These are phyloP conservation scores for Idaea biselata DNA, from an alignment of 2,888 invertebrate genomes.

Conservation along the genomic window DNA sequence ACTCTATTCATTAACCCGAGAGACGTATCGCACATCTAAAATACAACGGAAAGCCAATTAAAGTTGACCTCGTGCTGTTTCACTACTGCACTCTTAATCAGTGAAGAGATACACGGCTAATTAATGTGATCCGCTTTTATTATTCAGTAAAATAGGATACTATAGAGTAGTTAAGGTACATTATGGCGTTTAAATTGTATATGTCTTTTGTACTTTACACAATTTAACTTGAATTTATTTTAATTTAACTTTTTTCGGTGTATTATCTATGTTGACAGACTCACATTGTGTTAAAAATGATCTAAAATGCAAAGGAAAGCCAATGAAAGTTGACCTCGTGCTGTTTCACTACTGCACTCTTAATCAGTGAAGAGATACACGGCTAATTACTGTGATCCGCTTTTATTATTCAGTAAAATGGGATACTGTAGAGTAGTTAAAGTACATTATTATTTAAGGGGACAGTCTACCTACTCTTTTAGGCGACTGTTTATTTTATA, in stretches of 20 bases:
- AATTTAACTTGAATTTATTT: conserved; percentile 6
- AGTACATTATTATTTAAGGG: neutral
- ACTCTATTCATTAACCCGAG: conserved; percentile 67
- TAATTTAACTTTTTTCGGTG: neutral
- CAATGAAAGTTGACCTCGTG: conserved; percentile 75
- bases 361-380: conserved; percentile 74
- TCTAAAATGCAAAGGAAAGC: conserved; percentile 68
- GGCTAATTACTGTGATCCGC: conserved; percentile 74
- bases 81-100: conserved; percentile 77
- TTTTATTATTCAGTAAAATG: conserved; percentile 64
- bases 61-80: conserved; percentile 70
- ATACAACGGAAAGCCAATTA: conserved; percentile 70
- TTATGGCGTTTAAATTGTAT: neutral
- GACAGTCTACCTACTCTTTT: too few relatives aligned
- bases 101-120: conserved; percentile 72
- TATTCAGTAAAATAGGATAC: conserved; percentile 53
- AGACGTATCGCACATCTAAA: conserved; percentile 73
- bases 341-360: conserved; percentile 72
- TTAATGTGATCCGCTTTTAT: conserved; percentile 74
- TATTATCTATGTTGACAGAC: too few relatives aligned
- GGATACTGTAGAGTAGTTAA: conserved; percentile 36
- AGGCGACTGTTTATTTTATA: neutral
- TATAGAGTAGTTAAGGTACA: conserved; percentile 28
- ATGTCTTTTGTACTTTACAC: conserved; percentile 9
- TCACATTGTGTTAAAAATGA: conserved; percentile 19